These are phyloP conservation scores for Murina feae DNA, from an alignment of 2,113 vertebrate genomes.

Conservation along the genomic window DNA sequence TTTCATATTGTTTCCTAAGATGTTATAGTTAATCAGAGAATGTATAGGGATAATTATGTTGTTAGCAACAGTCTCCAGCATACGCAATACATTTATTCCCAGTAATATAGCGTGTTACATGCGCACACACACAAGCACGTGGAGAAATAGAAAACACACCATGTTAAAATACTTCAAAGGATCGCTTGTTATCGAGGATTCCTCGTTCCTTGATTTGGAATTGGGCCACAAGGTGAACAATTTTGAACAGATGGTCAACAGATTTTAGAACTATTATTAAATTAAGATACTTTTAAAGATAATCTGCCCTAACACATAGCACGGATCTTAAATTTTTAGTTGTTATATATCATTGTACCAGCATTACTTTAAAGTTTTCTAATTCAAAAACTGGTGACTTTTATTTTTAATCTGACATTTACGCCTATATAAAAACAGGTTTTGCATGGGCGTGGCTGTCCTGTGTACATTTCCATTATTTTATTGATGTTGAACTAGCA, in stretches of 20 bases:
- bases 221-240: not conserved
- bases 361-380: slow-evolving; percentile 9
- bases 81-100: not conserved
- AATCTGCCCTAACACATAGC: not conserved
- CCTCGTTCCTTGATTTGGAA: slow-evolving; percentile 28
- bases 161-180: not conserved
- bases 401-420: slow-evolving; percentile 49
- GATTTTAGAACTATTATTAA: not conserved
- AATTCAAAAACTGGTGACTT: slow-evolving; percentile 12
- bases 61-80: slow-evolving; percentile 1
- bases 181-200: not conserved
- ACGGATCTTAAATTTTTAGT: not conserved
- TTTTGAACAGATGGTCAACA: not conserved
- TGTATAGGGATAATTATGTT: not conserved
- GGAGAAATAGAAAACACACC: not conserved
- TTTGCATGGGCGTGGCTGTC: not conserved
- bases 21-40: not conserved
- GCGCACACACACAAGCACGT: not conserved
- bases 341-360: not conserved
- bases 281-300: slow-evolving; percentile 31
- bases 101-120: not conserved
- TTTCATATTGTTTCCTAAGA: not conserved
- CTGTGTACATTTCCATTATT: slow-evolving; percentile 33
- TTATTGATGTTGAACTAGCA: slow-evolving; percentile 46
- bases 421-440: slow-evolving; percentile 55